Base-by-base conservation (phyloP, 2,113 vertebrate genomes). In the Cinclus mexicanus region DNA sequence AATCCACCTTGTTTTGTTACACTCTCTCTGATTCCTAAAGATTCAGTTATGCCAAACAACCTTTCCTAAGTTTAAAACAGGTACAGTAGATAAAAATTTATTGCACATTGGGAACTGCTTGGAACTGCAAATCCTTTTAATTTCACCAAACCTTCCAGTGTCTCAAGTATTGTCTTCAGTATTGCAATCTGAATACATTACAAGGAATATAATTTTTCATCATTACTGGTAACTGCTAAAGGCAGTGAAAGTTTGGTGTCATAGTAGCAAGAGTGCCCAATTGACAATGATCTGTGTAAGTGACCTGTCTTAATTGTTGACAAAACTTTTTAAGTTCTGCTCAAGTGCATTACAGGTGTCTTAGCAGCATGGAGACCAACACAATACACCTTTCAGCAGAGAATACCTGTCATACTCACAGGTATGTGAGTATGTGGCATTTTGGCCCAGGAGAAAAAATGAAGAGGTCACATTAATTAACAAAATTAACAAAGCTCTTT, bases 351-450 rank as follows among this genome's bases (percentile, higher is more conserved):
- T 44, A 41, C 22, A 93, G n/a, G 24, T 46, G 39, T 53, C 41
- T 64, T 39, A 57, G 87, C 31, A 37, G 35, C 0, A 0, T 28
- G 22, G 19, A 81, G 46, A 81, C 41, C n/a, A 74, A n/a, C 1
- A 20, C 19, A 44, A 37, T 31, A 20, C 23, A 55, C 17, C 64
- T 70, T 83, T 60, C 46, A 77, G 67, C 8, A 70, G 22, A 57
- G 28, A 67, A 50, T 33, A 87, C 14, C 5, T 56, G 41, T 29
- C 64, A 44, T 41, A 37, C 11, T 85, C 47, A 37, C 2, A 1
- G 35, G 35, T 37, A 37, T 37, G 35, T 37, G 35, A 37, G 28
- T 18, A 77, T 35, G 37, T 21, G 53, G 41, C 37, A 19, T 65
- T 84, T 74, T 77, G 28, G 4, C 14, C 16, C 15, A 23, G 17